Percentiles rank a stretch among this genome's conserved stretches.
Evolutionary conservation across 2,888 invertebrate species (phyloP).

Genomic region (Leptopterna dolabrata): DNA sequence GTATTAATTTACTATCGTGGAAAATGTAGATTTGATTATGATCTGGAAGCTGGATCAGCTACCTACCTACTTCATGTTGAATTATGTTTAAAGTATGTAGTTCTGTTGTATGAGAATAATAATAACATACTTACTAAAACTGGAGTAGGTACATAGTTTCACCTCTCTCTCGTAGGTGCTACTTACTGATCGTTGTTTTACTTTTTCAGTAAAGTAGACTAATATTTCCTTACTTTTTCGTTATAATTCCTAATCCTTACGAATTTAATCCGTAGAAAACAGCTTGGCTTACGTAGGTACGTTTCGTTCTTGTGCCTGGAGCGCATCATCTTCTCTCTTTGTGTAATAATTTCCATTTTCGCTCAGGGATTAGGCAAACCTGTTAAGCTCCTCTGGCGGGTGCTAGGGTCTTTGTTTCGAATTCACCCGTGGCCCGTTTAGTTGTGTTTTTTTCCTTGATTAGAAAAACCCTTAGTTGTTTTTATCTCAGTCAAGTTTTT

Average conservation of each 20-base stretch:
- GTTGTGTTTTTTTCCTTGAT: too few relatives aligned
- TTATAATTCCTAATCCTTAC: background rate
- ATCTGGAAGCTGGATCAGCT: too few relatives aligned
- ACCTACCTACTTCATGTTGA: background rate
- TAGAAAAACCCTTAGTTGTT: too few relatives aligned
- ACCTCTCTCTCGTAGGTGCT: background rate
- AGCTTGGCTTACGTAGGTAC: background rate
- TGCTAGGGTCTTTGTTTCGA: too few relatives aligned
- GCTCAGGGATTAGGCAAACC: too few relatives aligned
- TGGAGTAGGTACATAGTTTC: background rate
- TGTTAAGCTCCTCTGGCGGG: too few relatives aligned
- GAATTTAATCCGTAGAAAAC: background rate
- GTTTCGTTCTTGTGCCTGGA: background rate
- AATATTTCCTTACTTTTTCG: background rate
- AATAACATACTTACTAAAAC: background rate
- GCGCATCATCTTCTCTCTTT: background rate
- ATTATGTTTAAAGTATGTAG: too few relatives aligned
- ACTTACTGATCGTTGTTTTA: background rate
- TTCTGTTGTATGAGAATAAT: background rate
- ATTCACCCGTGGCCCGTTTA: too few relatives aligned
- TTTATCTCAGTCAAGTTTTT: too few relatives aligned
- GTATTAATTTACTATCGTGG: too few relatives aligned
- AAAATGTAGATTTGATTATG: too few relatives aligned
- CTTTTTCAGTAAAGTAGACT: background rate
- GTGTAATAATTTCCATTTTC: background rate